Percentiles rank a stretch among this genome's conserved stretches.
Conservation (phyloP, 2,113 vertebrate genomes). For the Zootoca vivipara region DNA sequence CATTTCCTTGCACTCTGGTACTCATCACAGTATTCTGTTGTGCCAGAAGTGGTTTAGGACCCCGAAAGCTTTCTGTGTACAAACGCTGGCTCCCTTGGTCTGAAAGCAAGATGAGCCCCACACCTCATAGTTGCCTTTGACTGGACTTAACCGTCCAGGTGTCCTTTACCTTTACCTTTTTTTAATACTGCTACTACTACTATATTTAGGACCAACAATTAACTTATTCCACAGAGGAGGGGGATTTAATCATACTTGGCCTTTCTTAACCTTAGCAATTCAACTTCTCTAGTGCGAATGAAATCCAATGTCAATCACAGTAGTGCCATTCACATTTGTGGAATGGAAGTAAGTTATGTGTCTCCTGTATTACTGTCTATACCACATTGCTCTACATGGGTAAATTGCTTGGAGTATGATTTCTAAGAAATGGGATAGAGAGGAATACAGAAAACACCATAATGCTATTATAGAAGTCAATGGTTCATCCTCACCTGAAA, state of each 20-base stretch:
- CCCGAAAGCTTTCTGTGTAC: too few species aligned
- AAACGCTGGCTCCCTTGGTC: too few species aligned
- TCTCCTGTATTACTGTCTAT: neutral
- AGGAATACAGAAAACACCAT: neutral
- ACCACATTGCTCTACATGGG: neutral
- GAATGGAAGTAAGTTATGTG: neutral
- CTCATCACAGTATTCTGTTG: too few species aligned
- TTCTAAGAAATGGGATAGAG: neutral
- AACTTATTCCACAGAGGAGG: neutral
- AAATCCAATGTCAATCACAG: neutral
- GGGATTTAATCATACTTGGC: neutral
- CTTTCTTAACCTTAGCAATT: neutral
- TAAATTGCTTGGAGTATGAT: neutral
- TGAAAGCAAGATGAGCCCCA: too few species aligned
- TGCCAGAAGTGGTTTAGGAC: too few species aligned
- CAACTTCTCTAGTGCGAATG: neutral
- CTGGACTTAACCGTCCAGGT: too few species aligned
- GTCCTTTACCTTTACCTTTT: too few species aligned
- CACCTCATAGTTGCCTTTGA: too few species aligned
- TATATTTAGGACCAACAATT: neutral
- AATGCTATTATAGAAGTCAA: constrained; percentile 10
- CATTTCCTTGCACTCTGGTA: too few species aligned
- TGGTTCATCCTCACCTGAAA: constrained; percentile 17
- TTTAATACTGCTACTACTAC: too few species aligned
- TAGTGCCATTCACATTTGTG: neutral